phyloP scores from a whole-genome alignment of 2,888 invertebrate species.

The Cordylochernes scorpioides region DNA sequence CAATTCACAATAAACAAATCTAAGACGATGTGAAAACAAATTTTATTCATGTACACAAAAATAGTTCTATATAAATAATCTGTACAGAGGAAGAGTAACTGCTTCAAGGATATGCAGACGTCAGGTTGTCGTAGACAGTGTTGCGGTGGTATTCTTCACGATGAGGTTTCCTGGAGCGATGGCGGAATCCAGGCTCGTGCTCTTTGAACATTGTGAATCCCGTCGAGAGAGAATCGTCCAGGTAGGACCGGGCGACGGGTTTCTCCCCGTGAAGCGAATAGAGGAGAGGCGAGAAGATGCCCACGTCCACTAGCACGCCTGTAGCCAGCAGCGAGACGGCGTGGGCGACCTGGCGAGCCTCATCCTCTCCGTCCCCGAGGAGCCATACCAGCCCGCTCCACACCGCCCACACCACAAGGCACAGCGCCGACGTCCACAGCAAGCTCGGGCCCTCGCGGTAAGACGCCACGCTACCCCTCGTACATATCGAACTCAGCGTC shows the following conservation, averaged over 20 bases:
- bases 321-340: constrained; percentile 8
- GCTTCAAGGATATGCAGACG: too few relatives aligned
- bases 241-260: constrained; percentile 11
- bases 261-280: constrained; percentile 11
- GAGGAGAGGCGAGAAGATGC: constrained; percentile 10
- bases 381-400: constrained; percentile 7
- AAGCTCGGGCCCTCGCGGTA: constrained; percentile 7
- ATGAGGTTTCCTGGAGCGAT: too few relatives aligned
- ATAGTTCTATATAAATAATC: too few relatives aligned
- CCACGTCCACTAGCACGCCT: constrained; percentile 5
- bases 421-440: constrained; percentile 4
- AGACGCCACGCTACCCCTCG: constrained; percentile 6
- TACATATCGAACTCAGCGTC: constrained; percentile 3
- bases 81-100: too few relatives aligned
- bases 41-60: too few relatives aligned
- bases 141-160: too few relatives aligned
- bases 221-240: constrained; percentile 14
- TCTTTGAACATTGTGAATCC: constrained; percentile 13
- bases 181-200: too few relatives aligned
- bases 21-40: too few relatives aligned
- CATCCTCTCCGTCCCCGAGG: constrained; percentile 4
- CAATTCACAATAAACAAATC: too few relatives aligned
- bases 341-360: constrained; percentile 6
- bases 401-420: constrained; percentile 4
- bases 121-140: too few relatives aligned